Base-by-base conservation (phyloP, 2,888 invertebrate genomes). In the Drosophila mulleri region DNA sequence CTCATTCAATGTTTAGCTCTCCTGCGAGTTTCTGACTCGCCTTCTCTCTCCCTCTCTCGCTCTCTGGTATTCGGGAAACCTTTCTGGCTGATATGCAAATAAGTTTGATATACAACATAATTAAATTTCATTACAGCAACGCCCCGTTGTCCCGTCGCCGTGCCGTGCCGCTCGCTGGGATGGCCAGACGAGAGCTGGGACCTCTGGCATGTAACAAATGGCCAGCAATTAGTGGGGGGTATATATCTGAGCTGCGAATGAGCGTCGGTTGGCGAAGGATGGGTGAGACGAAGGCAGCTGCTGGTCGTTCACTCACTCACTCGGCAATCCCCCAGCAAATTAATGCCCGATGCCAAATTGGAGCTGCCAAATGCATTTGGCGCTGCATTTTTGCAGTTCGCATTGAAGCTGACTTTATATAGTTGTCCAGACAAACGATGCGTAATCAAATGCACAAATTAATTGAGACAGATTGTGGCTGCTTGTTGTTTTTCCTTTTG, bases 61-160 rank as follows among this genome's bases (percentile, higher is more conserved):
- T 8, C 26, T 54, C 41, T 53, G 53, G 20, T 35, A 32, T 50
- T 54, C 29, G 29, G 32, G 32, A 20, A 57, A 63, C 78, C 79
- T 72, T 83, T 85, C 59, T 59, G 70, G 68, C 84, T 82, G 84
- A 86, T 86, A 88, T 86, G 84, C 80, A 83, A 83, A 83, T 83
- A 81, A 77, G 80, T 80, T 80, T 80, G 85, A 89, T 83, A 89
- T 80, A 90, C 89, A 90, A 86, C 88, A 90, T 89, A 89, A 90
- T 89, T 89, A 90, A 90, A 90, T 89, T 90, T 90, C 86, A 89
- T 89, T 90, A 89, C 80, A 75, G 75, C 79, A 79, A 79, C 75
- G 79, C 71, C 77, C 79, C 78, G 74, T 69, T 66, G 65, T 72
- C 69, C 79, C 78, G 69, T 69, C 69, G 65, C 76, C 68, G 70